Conservation (phyloP, 2,113 vertebrate species). For the Pleuronectes platessa region DNA sequence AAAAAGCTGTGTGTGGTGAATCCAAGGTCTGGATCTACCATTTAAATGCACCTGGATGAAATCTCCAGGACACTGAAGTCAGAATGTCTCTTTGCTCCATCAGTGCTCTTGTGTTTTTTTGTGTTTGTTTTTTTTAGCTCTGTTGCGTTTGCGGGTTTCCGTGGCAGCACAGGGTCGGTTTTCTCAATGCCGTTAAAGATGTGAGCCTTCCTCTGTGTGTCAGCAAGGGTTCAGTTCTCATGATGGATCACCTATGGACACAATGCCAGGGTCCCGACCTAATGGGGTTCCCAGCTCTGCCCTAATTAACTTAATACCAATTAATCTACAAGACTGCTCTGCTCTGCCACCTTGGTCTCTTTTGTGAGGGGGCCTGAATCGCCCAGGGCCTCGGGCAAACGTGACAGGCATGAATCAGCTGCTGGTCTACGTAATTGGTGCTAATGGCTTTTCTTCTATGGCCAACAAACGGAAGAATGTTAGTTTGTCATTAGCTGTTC, state of each 20-base stretch:
- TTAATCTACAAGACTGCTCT: conserved; percentile 52
- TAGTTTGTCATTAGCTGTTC: conserved; percentile 6
- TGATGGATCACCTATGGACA: conserved; percentile 68
- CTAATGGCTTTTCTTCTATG: conserved; percentile 27
- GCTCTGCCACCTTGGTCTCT: conserved; percentile 48
- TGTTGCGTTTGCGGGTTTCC: conserved; percentile 44
- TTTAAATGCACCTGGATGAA: too few species aligned
- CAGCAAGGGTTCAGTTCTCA: conserved; percentile 37
- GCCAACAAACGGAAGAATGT: conserved; percentile 17
- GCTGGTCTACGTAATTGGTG: conserved; percentile 36
- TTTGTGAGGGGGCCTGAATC: conserved; percentile 18
- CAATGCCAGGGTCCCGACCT: conserved; percentile 53
- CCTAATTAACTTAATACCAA: conserved; percentile 68
- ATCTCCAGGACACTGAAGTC: too few species aligned
- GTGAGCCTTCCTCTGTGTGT: conserved; percentile 56
- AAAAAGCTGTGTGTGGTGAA: too few species aligned
- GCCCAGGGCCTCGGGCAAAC: conserved; percentile 12
- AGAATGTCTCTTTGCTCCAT: background rate
- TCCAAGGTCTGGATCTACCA: too few species aligned
- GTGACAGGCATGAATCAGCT: conserved; percentile 50
- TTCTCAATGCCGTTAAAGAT: conserved; percentile 47
- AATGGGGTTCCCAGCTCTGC: conserved; percentile 15
- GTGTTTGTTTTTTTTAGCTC: background rate
- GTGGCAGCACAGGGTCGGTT: conserved; percentile 29
- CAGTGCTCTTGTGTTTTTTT: conserved; percentile 17